Conservation (phyloP, 1,140 invertebrate genomes). For the Apis laboriosa region DNA sequence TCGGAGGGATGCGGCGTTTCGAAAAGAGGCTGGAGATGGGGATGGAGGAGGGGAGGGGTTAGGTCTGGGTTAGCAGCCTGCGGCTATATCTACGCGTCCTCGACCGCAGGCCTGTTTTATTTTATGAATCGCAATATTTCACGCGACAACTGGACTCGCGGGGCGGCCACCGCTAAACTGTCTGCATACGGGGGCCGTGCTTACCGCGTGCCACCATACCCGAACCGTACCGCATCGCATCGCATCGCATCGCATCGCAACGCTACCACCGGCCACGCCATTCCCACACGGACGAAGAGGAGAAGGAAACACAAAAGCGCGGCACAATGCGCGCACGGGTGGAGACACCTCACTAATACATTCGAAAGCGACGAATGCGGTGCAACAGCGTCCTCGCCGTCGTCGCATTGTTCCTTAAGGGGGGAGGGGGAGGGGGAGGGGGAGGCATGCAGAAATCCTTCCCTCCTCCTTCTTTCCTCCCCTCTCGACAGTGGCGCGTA, state of each 20-base stretch:
- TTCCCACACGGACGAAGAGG: too few species aligned
- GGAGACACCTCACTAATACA: slow-evolving; percentile 56
- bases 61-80: slow-evolving; percentile 73
- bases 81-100: slow-evolving; percentile 77
- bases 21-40: slow-evolving; percentile 31
- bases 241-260: background rate
- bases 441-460: slow-evolving; percentile 56
- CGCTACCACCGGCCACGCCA: too few species aligned
- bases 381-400: slow-evolving; percentile 45
- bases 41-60: slow-evolving; percentile 48
- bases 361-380: slow-evolving; percentile 60
- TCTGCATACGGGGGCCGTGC: slow-evolving; percentile 75
- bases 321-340: slow-evolving; percentile 39
- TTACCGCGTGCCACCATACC: slow-evolving; percentile 73
- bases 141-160: slow-evolving; percentile 79
- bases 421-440: background rate
- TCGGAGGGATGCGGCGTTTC: slow-evolving; percentile 46
- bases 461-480: slow-evolving; percentile 50
- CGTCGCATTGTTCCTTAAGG: slow-evolving; percentile 63
- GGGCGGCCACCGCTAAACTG: slow-evolving; percentile 79
- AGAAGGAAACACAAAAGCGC: background rate
- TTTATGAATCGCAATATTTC: slow-evolving; percentile 82
- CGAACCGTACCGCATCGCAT: slow-evolving; percentile 56
- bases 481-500: slow-evolving; percentile 1
- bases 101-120: slow-evolving; percentile 81